Evolutionary conservation across 2,113 vertebrate species (phyloP).

Genomic region (Carassius gibelio): DNA sequence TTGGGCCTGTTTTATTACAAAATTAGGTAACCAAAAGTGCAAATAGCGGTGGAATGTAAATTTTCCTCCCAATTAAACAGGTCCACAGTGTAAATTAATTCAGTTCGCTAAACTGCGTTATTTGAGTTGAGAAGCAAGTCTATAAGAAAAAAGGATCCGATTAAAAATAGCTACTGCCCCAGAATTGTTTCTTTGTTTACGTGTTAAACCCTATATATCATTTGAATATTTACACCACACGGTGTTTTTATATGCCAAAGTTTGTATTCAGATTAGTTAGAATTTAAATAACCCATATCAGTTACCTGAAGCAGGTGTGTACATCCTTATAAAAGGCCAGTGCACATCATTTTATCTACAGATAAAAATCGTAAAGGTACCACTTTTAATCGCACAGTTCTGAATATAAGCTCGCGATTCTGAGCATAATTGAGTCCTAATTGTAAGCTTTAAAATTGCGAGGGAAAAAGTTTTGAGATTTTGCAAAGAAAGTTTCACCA

Average conservation of each 20-base stretch:
- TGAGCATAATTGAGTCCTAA: too few species aligned
- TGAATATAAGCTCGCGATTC: too few species aligned
- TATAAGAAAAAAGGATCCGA: neutral
- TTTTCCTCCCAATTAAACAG: neutral
- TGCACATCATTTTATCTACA: too few species aligned
- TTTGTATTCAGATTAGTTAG: too few species aligned
- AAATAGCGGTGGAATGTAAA: neutral
- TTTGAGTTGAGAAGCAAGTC: neutral
- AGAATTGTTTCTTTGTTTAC: neutral
- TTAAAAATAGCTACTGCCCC: neutral
- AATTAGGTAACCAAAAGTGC: neutral
- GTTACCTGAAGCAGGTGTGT: too few species aligned
- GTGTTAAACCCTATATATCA: fast-evolving
- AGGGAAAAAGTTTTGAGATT: too few species aligned
- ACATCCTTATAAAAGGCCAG: too few species aligned
- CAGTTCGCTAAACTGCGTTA: neutral
- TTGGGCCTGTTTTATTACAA: neutral
- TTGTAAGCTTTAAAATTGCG: too few species aligned
- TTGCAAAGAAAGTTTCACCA: neutral
- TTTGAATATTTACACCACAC: neutral
- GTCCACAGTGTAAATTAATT: neutral
- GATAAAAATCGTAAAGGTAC: too few species aligned
- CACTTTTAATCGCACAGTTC: too few species aligned
- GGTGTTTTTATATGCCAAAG: too few species aligned
- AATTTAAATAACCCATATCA: too few species aligned